A percentile compares a stretch with the other conserved stretches of the same genome.
Conservation (phyloP, 2,888 invertebrate species). For the Zele albiditarsus region DNA sequence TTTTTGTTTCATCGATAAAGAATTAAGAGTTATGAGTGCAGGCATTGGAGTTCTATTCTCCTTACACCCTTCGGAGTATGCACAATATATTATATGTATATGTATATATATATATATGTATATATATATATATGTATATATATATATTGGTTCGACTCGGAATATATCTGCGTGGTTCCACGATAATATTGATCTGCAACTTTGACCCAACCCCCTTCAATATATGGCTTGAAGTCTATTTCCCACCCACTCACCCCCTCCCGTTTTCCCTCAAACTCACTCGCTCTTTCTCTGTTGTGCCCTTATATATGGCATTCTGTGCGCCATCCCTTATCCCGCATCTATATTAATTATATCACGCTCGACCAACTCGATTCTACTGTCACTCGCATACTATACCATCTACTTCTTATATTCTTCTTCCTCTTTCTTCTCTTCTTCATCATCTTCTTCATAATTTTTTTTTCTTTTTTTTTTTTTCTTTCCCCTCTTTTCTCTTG, state of each 20-base stretch:
- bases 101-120: conserved; percentile 3
- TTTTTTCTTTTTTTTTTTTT: not conserved
- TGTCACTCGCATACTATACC: conserved; percentile 42
- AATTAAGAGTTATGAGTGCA: no score
- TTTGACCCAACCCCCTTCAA: conserved; percentile 47
- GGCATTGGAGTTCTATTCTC: no score
- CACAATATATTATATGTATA: not conserved
- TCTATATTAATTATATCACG: conserved; percentile 58
- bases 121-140: not conserved
- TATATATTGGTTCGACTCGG: conserved; percentile 24
- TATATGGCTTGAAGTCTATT: conserved; percentile 21
- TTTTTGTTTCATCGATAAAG: no score
- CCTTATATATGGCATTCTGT: not conserved
- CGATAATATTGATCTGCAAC: conserved; percentile 58
- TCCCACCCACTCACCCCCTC: conserved; percentile 11
- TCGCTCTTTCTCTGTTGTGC: not conserved
- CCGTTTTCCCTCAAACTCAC: not conserved
- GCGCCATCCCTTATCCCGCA: conserved; percentile 32
- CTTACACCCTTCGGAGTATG: conserved; percentile 37
- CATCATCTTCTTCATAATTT: conserved; percentile 17
- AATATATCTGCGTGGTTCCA: conserved; percentile 55
- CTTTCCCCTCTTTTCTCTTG: not conserved
- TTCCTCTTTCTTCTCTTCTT: not conserved
- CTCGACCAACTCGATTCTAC: conserved; percentile 49
- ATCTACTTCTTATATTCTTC: conserved; percentile 28